Conservation (phyloP, 2,113 vertebrate species). For the Apus apus region DNA sequence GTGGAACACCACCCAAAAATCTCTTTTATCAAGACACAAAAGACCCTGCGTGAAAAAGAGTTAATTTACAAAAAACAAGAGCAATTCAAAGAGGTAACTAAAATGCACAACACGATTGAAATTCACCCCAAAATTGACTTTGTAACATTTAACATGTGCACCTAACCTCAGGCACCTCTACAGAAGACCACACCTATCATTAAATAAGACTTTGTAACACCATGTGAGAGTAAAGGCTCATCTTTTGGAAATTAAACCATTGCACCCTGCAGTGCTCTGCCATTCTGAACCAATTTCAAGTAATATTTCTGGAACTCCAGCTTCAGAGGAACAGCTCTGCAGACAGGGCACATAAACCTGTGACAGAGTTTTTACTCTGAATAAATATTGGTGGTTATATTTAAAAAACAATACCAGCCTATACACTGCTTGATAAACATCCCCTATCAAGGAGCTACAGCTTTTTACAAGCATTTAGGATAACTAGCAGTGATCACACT, state of each 20-base stretch:
- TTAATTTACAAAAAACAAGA: background rate
- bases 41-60: background rate
- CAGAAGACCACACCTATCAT: accelerated
- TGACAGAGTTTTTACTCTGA: background rate
- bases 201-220: background rate
- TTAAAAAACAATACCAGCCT: background rate
- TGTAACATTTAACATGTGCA: accelerated
- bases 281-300: background rate
- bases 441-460: background rate
- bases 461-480: background rate
- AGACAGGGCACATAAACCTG: background rate
- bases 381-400: background rate
- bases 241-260: background rate
- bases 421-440: background rate
- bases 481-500: background rate
- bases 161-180: background rate
- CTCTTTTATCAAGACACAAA: background rate
- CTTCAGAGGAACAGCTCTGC: background rate
- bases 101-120: background rate
- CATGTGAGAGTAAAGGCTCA: background rate
- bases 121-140: background rate
- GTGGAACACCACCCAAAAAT: background rate
- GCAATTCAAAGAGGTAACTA: background rate
- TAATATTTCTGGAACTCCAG: background rate
- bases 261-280: accelerated